Evolutionary conservation across 2,113 vertebrate species (phyloP).

Genomic region (Arvicanthis niloticus): DNA sequence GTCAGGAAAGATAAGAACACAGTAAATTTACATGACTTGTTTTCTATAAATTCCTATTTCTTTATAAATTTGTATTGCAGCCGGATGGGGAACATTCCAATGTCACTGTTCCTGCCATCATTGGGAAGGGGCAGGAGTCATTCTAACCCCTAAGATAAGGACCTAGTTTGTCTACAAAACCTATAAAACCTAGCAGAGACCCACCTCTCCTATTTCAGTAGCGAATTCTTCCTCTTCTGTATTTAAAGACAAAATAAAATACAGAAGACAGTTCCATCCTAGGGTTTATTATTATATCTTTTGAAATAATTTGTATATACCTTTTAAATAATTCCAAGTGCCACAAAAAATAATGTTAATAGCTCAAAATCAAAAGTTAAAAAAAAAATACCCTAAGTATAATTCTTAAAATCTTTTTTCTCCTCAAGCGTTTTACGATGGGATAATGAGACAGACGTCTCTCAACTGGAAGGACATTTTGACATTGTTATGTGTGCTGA

Average conservation of each 20-base stretch:
- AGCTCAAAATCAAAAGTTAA: constrained; percentile 84
- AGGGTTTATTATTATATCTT: constrained; percentile 66
- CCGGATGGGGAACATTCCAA: constrained; percentile 30
- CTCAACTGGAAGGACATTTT: constrained; percentile 97
- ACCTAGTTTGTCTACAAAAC: constrained; percentile 57
- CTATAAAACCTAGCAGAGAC: constrained; percentile 55
- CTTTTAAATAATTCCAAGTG: constrained; percentile 79
- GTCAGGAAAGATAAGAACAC: not conserved
- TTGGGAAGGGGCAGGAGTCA: constrained; percentile 57
- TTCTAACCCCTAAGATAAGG: constrained; percentile 46
- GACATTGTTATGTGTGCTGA: constrained; percentile 99
- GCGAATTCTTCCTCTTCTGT: constrained; percentile 71
- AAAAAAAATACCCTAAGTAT: constrained; percentile 83
- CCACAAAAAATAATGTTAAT: constrained; percentile 84
- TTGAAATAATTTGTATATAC: constrained; percentile 80
- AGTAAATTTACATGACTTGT: constrained; percentile 56
- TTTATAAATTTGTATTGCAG: constrained; percentile 70
- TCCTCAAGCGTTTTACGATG: constrained; percentile 95
- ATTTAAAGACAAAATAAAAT: constrained; percentile 79
- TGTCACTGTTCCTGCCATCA: constrained; percentile 42
- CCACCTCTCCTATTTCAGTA: constrained; percentile 61
- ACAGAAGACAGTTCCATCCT: constrained; percentile 59
- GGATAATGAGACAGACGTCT: constrained; percentile 98
- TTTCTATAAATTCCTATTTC: constrained; percentile 70
- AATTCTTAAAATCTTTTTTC: constrained; percentile 86